Evolutionary conservation across 2,113 vertebrate species (phyloP), one percentile per base, ranked within the genome.

Genomic region (Cyanoramphus novaezelandiae): DNA sequence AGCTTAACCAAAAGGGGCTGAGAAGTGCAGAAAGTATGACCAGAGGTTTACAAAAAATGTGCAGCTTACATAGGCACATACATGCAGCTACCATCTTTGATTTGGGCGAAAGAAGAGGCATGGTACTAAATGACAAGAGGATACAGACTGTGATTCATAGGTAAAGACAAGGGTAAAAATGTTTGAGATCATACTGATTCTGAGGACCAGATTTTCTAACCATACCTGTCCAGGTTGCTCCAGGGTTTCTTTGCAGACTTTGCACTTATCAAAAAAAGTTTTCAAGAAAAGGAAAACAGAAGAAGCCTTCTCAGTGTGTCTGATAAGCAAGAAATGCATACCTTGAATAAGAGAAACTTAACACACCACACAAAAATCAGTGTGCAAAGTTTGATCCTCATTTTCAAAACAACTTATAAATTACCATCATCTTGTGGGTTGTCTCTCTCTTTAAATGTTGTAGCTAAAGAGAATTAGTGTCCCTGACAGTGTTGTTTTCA

Each of bases 401-500:
- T 69, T 91, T 91, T 72, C 81, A 46, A 75, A 93, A 71, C 52
- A 28, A 11, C 29, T 64, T 90, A 55, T 6, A 78, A 90, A 85
- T 88, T 60, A 31, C 11, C 31, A 68, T 64, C 9, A 31, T 43
- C 59, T 88, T 65, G 49, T 14, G 5, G 44, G 13, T 82, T 43
- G 29, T 10, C 8, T 41, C 43, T 65, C 53, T 67, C 67, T 76
- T 82, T 79, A 55, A 82, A 67, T 29, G 28, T 17, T 69, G 35
- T 10, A 62, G 43, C 79, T 88, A 41, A 62, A 59, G 41, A 78
- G 33, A 93, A 78, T 23, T 64, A 78, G 81, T 67, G 78, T 57
- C 46, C 0, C 7, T 96, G 91, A 86, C 72, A 93, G 33, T 82
- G 82, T 62, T 82, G 63, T 67, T 86, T 83, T 60, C 86, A 82